A percentile compares a stretch with the other conserved stretches of the same genome.
Evolutionary conservation across 2,113 vertebrate genomes (phyloP).

Genomic region (Crotalus horridus): DNA sequence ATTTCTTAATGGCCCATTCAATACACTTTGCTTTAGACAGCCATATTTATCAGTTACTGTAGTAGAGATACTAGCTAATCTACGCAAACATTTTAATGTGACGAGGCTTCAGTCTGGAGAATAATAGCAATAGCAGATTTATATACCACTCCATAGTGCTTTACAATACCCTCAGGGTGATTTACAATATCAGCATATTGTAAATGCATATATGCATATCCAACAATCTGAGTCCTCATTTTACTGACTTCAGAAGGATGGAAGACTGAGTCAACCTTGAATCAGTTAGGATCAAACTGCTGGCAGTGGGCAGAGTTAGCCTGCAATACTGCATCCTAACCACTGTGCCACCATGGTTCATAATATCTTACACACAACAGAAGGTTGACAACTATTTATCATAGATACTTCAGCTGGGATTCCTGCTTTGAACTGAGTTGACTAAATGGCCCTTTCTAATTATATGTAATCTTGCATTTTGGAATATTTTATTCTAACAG

Average conservation of each 20-base stretch:
- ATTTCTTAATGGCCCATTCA: not conserved
- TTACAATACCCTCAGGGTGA: not conserved
- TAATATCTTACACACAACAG: not conserved
- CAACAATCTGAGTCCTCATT: not conserved
- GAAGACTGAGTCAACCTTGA: not conserved
- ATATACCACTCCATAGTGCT: not conserved
- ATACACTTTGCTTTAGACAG: not conserved
- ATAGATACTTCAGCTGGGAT: not conserved
- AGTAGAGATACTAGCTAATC: not conserved
- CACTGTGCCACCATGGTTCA: not conserved
- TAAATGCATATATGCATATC: too few relatives aligned
- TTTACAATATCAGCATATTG: not conserved
- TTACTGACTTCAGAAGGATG: not conserved
- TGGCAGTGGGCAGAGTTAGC: not conserved
- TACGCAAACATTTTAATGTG: not conserved
- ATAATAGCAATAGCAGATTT: not conserved
- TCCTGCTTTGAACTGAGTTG: not conserved
- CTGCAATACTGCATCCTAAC: not conserved
- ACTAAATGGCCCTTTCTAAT: not conserved
- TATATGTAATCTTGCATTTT: not conserved
- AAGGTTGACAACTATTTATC: not conserved
- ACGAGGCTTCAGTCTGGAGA: not conserved
- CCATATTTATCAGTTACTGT: not conserved
- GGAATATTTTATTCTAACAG: not conserved
- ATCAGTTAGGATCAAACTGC: not conserved